phyloP scores from a whole-genome alignment of 1,140 invertebrate species.

The Agrypnia vestita region DNA sequence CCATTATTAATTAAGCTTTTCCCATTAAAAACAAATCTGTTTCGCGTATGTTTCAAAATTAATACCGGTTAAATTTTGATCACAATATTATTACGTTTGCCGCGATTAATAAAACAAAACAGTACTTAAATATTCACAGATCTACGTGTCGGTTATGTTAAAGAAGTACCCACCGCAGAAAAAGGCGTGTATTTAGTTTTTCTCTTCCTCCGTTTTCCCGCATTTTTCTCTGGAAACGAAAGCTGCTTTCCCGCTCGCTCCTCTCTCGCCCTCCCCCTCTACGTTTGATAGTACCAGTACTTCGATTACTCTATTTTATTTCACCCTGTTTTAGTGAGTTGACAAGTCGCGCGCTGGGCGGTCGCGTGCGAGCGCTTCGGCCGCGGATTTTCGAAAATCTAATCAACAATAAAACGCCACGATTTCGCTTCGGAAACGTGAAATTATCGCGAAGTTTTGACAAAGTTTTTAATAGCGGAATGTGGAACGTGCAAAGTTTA shows the following conservation, averaged over 20 bases:
- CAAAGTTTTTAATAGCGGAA: not conserved
- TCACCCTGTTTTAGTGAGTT: conserved; percentile 29
- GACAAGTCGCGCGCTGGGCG: not conserved
- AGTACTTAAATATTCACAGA: conserved; percentile 19
- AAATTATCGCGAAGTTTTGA: conserved; percentile 21
- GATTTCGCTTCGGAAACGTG: not conserved
- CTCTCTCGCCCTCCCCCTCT: not conserved
- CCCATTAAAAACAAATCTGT: too few species aligned
- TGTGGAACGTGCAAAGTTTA: conserved; percentile 11
- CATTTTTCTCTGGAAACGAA: not conserved
- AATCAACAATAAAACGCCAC: not conserved
- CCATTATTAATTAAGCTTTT: too few species aligned
- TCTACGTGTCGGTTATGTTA: conserved; percentile 12
- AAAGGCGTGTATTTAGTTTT: not conserved
- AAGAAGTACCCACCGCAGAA: not conserved
- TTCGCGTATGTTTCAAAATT: too few species aligned
- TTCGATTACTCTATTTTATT: conserved; percentile 21
- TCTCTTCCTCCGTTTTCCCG: conserved; percentile 4
- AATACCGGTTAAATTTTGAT: not conserved
- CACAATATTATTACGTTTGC: not conserved
- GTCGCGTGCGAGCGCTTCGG: not conserved
- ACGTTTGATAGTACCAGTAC: not conserved
- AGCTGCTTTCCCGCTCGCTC: not conserved
- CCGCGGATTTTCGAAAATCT: too few species aligned
- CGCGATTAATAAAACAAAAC: conserved; percentile 5